Percentiles rank a stretch among this genome's conserved stretches.
These are phyloP conservation scores for Heteromyza rotundicornis DNA, from an alignment of 2,888 invertebrate genomes.

Conservation along the genomic window DNA sequence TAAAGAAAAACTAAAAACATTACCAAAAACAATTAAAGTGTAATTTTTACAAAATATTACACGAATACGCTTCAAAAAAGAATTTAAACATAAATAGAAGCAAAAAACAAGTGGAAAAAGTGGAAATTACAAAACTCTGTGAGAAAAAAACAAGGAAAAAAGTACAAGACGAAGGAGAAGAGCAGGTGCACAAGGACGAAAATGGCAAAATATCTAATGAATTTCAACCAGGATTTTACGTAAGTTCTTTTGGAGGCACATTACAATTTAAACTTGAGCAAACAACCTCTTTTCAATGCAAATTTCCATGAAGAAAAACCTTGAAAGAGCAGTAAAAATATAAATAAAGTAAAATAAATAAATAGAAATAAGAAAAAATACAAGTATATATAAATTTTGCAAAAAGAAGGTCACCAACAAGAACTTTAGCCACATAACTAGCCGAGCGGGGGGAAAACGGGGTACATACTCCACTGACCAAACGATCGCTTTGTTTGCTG, in stretches of 20 bases:
- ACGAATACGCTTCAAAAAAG: no score
- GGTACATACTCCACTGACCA: neutral
- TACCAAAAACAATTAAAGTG: no score
- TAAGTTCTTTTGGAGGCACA: conserved; percentile 36
- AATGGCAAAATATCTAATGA: conserved; percentile 47
- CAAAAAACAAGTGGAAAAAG: neutral
- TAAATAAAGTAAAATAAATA: no score
- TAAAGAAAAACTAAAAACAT: no score
- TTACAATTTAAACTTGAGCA: neutral
- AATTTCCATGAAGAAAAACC: neutral
- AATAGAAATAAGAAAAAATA: no score
- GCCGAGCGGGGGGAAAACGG: neutral
- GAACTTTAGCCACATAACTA: neutral
- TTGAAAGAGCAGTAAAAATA: neutral
- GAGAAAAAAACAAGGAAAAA: neutral
- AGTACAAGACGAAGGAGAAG: neutral
- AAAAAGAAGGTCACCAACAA: conserved; percentile 1
- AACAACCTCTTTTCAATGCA: neutral
- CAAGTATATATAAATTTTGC: no score
- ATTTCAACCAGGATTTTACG: conserved; percentile 55
- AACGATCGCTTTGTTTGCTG: neutral
- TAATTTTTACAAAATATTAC: no score
- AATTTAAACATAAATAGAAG: no score
- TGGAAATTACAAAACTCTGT: no score
- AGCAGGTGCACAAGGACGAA: conserved; percentile 12